These are phyloP conservation scores for Terrapene triunguis DNA, from an alignment of 2,113 vertebrate genomes.

Conservation along the genomic window DNA sequence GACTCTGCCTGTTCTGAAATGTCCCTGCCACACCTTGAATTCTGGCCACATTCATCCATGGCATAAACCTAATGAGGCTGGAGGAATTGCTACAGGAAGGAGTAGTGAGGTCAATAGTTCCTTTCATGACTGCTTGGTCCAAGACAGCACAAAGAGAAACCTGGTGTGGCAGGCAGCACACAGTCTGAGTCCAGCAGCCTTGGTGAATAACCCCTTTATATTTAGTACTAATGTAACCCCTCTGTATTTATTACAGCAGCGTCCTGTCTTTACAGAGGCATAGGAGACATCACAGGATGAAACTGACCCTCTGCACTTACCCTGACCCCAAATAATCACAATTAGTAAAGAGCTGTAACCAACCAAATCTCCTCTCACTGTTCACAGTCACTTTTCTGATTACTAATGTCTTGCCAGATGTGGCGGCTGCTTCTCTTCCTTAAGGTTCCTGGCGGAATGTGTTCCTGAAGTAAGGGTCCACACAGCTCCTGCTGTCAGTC, in stretches of 20 bases:
- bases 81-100: too few species aligned
- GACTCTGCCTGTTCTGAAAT: neutral
- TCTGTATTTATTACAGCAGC: neutral
- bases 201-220: neutral
- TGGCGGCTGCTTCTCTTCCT: neutral
- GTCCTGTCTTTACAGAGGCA: neutral
- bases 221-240: too few species aligned
- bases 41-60: too few species aligned
- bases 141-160: too few species aligned
- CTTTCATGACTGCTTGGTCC: too few species aligned
- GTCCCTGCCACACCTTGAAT: neutral
- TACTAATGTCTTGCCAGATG: neutral
- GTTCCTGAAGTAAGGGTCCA: neutral
- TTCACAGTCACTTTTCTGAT: neutral
- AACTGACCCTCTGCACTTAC: neutral
- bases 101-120: too few species aligned
- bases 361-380: neutral
- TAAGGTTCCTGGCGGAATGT: accelerated
- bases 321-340: neutral
- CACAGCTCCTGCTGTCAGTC: neutral
- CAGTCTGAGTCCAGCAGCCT: neutral
- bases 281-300: neutral
- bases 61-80: too few species aligned
- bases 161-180: too few species aligned
- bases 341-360: neutral